Base-by-base conservation (phyloP, 2,797 vertebrate genomes). In the Alouatta caraya region DNA sequence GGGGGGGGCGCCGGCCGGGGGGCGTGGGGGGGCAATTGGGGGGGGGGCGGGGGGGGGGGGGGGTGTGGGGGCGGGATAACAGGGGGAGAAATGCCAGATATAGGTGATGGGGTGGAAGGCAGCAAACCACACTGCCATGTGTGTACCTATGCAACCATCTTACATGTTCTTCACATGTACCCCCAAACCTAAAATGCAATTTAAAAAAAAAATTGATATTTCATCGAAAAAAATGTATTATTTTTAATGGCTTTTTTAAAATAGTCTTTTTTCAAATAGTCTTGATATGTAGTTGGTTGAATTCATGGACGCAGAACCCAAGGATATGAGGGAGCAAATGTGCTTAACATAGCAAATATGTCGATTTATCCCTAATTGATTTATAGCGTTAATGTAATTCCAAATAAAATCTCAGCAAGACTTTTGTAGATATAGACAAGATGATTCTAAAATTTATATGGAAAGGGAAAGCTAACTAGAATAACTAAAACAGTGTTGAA, bases 391-490 rank as follows among this genome's bases (percentile, higher is more conserved):
- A 75, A 92, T 72, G 12, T 3, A 93, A 94, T 92, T 91, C 37
- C 2, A 52, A 83, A 28, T 7, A 73, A 92, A 92, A 84, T 22
- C 70, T 37, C 15, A 55, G 79, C 59, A 94, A 52, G 30, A n/a
- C 57, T 91, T 61, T 75, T 82, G 30, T 59, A 30, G 28, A 76
- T 52, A 70, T 1, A 88, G 21, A 26, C 2, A 33, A 91, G 83
- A 94, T 59, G 75, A 88, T 92, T 70, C n/a, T 70, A 83, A 94
- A 93, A 87, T 50, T 57, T 91, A 81, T 28, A 70, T 44, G 57
- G n/a, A 44, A 59, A 88, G 22, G 42, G 10, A 59, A 94, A 94
- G 33, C 48, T 67, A 94, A 75, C n/a, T 59, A 44, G 82, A 52
- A 95, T 7, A 80, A 64, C 73, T 95, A 70, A 93, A 37, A 42